Conservation (phyloP, 2,888 invertebrate species). For the Chrysolina haemoptera region DNA sequence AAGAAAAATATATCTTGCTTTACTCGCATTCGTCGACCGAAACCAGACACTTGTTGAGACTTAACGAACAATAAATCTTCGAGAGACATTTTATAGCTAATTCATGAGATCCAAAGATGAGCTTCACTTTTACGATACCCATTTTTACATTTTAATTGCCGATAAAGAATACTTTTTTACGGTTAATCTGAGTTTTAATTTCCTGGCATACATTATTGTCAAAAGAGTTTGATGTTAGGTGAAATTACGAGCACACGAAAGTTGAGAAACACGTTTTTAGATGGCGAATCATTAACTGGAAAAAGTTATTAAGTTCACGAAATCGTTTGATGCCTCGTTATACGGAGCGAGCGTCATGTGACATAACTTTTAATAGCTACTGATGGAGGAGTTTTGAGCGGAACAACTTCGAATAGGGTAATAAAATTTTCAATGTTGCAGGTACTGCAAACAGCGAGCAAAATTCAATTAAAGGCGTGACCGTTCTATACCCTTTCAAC, state of each 20-base stretch:
- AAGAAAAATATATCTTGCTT: conserved; percentile 6
- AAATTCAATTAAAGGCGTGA: background rate
- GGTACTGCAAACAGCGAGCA: conserved; percentile 15
- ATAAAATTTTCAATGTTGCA: conserved; percentile 41
- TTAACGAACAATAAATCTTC: conserved; percentile 15
- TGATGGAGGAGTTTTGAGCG: conserved; percentile 34
- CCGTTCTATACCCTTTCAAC: too few relatives aligned
- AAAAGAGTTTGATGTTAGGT: conserved; percentile 5
- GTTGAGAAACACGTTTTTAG: background rate
- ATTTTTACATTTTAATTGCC: conserved; percentile 18
- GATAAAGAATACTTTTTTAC: conserved; percentile 13
- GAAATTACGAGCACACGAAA: background rate
- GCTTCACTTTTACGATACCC: conserved; percentile 22
- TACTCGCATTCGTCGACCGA: conserved; percentile 9
- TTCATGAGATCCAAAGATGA: conserved; percentile 18
- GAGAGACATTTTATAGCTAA: conserved; percentile 18
- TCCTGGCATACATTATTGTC: conserved; percentile 7
- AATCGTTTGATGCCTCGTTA: conserved; percentile 28
- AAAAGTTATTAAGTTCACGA: conserved; percentile 4
- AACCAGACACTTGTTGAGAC: conserved; percentile 24
- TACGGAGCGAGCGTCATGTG: conserved; percentile 6
- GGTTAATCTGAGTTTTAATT: conserved; percentile 13
- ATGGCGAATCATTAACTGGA: background rate
- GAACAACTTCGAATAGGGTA: conserved; percentile 38
- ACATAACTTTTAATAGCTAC: conserved; percentile 39